phyloP scores from a whole-genome alignment of 2,888 invertebrate species.

The Monopis laevigella region DNA sequence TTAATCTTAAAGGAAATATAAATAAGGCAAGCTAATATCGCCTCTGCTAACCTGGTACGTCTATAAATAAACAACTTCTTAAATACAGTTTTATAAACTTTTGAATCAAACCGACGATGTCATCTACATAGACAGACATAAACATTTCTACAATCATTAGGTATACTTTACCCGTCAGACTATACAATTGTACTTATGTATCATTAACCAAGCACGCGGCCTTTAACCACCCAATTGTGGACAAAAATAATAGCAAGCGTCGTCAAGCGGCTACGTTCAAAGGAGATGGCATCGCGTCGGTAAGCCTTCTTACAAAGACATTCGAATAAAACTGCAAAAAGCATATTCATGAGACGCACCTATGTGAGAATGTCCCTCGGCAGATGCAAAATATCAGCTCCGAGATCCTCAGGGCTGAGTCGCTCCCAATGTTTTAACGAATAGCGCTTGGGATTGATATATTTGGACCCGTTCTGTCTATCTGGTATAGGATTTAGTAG shows the following conservation, averaged over 20 bases:
- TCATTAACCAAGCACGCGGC: constrained; percentile 15
- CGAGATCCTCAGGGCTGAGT: constrained; percentile 19
- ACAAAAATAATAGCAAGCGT: constrained; percentile 12
- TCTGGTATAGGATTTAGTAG: too few relatives aligned
- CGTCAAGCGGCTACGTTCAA: constrained; percentile 11
- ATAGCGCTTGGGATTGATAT: constrained; percentile 7
- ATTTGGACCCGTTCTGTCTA: too few relatives aligned
- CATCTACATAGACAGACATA: too few relatives aligned
- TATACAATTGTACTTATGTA: too few relatives aligned
- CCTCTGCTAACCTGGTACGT: too few relatives aligned
- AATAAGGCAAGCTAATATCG: too few relatives aligned
- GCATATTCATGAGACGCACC: constrained; percentile 44
- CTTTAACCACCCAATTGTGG: constrained; percentile 10
- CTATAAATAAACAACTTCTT: too few relatives aligned
- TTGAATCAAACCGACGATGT: too few relatives aligned
- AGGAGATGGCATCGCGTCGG: constrained; percentile 12
- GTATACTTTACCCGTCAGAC: too few relatives aligned
- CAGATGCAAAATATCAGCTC: constrained; percentile 12
- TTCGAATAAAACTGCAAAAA: constrained; percentile 39
- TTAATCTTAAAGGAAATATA: too few relatives aligned
- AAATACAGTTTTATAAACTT: too few relatives aligned
- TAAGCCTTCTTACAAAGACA: constrained; percentile 9
- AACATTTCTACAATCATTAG: too few relatives aligned
- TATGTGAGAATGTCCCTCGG: constrained; percentile 13
- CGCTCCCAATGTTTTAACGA: background rate